phyloP scores from a whole-genome alignment of 2,113 vertebrate genomes.

The Gambusia affinis region DNA sequence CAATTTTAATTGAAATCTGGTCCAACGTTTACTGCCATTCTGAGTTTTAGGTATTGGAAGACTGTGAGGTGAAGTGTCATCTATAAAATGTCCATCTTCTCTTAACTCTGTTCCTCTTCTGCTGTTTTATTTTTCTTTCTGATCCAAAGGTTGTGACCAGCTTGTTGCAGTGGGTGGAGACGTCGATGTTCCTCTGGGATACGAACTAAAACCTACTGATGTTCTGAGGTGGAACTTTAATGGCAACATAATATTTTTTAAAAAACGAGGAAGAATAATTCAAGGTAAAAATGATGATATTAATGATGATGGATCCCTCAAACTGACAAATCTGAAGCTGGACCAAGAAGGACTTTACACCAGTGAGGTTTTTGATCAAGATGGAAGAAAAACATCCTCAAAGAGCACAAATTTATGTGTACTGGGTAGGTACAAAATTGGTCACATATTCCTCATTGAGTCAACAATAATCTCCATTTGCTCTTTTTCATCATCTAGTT shows the following conservation, averaged over 20 bases:
- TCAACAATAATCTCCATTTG: too few species aligned
- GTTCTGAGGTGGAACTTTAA: not conserved
- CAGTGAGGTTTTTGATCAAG: accelerated
- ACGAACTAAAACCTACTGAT: accelerated
- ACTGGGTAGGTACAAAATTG: constrained; percentile 10
- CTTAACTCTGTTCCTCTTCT: not conserved
- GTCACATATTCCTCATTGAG: too few species aligned
- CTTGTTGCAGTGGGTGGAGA: accelerated
- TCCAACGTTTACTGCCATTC: too few species aligned
- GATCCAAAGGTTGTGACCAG: not conserved
- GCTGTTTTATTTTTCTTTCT: not conserved
- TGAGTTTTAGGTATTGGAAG: too few species aligned
- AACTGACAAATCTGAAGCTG: not conserved
- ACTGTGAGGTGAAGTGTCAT: too few species aligned
- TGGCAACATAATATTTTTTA: accelerated
- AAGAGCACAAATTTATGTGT: not conserved
- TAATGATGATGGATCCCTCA: not conserved
- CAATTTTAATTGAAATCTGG: too few species aligned
- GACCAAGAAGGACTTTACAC: accelerated
- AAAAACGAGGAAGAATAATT: accelerated
- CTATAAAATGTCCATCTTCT: not conserved
- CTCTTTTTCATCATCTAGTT: too few species aligned
- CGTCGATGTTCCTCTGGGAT: accelerated
- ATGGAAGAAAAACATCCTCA: accelerated
- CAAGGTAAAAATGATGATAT: accelerated